A percentile compares a stretch with the other conserved stretches of the same genome.
Evolutionary conservation across 2,888 invertebrate genomes (phyloP).

Genomic region (Scaptomyza flava): DNA sequence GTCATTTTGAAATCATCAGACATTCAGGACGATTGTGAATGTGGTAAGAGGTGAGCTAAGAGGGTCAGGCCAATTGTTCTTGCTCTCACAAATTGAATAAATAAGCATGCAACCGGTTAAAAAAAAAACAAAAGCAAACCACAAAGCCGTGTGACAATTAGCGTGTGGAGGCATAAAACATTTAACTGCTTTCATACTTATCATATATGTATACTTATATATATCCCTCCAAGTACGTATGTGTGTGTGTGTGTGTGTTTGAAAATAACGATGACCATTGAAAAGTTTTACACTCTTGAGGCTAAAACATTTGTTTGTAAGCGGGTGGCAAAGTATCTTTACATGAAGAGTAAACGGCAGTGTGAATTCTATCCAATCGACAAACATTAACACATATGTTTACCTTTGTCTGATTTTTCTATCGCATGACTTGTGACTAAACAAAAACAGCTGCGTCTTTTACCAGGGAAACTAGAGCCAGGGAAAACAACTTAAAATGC

Average conservation of each 20-base stretch:
- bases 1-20: not conserved
- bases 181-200: constrained; percentile 33
- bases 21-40: constrained; percentile 2
- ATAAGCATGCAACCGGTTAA: constrained; percentile 2
- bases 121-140: not conserved
- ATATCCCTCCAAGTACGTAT: not conserved
- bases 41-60: not conserved
- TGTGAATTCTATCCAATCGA: not conserved
- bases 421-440: constrained; percentile 15
- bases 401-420: constrained; percentile 4
- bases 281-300: constrained; percentile 2
- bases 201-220: constrained; percentile 1
- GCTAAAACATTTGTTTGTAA: constrained; percentile 3
- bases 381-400: not conserved
- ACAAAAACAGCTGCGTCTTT: constrained; percentile 35
- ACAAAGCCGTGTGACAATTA: constrained; percentile 29
- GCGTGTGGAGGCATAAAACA: constrained; percentile 51
- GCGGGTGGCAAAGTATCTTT: constrained; percentile 12
- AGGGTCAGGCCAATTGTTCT: constrained; percentile 20
- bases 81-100: constrained; percentile 25
- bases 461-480: constrained; percentile 8
- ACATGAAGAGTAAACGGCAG: not conserved
- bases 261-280: constrained; percentile 3
- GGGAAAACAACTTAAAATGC: not conserved
- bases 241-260: not conserved